phyloP scores from a whole-genome alignment of 2,888 invertebrate genomes.

The Chromoteleia sp. region DNA sequence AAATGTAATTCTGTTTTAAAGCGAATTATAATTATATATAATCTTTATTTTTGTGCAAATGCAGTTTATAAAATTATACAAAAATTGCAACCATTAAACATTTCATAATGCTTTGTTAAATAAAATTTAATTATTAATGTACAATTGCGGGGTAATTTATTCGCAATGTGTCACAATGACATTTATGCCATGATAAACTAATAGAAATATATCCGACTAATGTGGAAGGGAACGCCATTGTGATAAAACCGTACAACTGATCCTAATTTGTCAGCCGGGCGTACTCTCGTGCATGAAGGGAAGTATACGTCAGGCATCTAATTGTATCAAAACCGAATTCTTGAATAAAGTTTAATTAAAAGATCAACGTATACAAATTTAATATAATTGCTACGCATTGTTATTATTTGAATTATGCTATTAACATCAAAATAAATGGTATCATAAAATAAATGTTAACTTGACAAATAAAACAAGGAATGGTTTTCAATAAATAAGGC shows the following conservation, averaged over 20 bases:
- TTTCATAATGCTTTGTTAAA: not conserved
- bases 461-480: not conserved
- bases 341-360: conserved; percentile 57
- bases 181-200: conserved; percentile 59
- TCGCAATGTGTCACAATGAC: conserved; percentile 33
- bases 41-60: too few relatives aligned
- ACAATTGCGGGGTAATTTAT: conserved; percentile 14
- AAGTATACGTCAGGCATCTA: conserved; percentile 38
- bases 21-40: too few relatives aligned
- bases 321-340: conserved; percentile 48
- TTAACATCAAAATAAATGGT: not conserved
- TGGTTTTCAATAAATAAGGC: not conserved
- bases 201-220: conserved; percentile 56
- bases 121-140: conserved; percentile 18
- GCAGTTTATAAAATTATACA: too few relatives aligned
- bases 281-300: conserved; percentile 44
- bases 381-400: conserved; percentile 26
- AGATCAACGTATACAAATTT: conserved; percentile 36
- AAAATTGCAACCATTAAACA: too few relatives aligned
- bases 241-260: conserved; percentile 58
- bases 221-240: conserved; percentile 45
- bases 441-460: conserved; percentile 1
- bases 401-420: conserved; percentile 15
- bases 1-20: too few relatives aligned
- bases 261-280: conserved; percentile 62